Evolutionary conservation across 1,140 invertebrate genomes (phyloP).

Genomic region (Helicoverpa armigera): DNA sequence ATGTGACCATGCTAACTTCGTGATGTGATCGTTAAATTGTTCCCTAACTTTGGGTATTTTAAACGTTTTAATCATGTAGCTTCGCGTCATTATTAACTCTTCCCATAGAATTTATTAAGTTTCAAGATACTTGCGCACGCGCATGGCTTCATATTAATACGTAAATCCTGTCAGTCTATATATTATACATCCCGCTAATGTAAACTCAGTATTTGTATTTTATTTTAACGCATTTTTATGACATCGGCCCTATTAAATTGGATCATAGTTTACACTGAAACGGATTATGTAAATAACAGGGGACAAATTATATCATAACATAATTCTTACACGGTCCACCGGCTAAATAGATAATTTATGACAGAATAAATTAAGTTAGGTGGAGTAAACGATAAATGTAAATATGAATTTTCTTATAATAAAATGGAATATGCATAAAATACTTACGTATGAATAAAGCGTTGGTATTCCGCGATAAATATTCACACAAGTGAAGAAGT

Average conservation of each 20-base stretch:
- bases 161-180: not conserved
- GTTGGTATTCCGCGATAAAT: constrained; percentile 16
- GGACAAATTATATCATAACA: not conserved
- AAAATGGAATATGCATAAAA: not conserved
- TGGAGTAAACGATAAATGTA: not conserved
- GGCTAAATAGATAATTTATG: not conserved
- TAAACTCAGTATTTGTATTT: not conserved
- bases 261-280: not conserved
- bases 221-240: constrained; percentile 20
- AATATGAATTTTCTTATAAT: not conserved
- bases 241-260: constrained; percentile 17
- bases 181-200: not conserved
- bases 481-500: constrained; percentile 48
- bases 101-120: not conserved
- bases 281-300: constrained; percentile 2
- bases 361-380: constrained; percentile 13
- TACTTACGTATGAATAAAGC: constrained; percentile 39
- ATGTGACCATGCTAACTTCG: constrained; percentile 80
- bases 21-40: constrained; percentile 71
- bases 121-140: constrained; percentile 3
- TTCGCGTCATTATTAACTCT: not conserved
- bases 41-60: constrained; percentile 40
- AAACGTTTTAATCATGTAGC: not conserved
- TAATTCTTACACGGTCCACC: not conserved
- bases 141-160: constrained; percentile 9